These are phyloP conservation scores for Podabrus alpinus DNA, from an alignment of 2,888 invertebrate genomes.

Conservation along the genomic window DNA sequence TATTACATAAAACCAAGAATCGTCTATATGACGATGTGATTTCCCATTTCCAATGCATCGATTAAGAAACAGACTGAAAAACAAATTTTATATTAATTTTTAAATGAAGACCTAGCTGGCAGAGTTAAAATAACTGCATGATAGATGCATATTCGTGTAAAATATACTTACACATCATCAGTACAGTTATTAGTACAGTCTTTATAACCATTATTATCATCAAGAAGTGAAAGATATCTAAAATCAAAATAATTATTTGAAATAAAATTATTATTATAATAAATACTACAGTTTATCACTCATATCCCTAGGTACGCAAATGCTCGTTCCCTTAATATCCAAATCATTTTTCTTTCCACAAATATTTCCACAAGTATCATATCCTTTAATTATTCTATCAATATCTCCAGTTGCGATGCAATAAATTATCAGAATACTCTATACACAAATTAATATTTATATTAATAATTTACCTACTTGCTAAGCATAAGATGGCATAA, in stretches of 20 bases:
- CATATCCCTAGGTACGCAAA: slow-evolving; percentile 56
- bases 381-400: slow-evolving; percentile 63
- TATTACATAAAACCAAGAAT: neutral
- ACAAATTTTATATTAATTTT: too few relatives aligned
- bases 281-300: slow-evolving; percentile 49
- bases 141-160: too few relatives aligned
- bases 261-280: neutral
- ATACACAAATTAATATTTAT: neutral
- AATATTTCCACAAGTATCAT: slow-evolving; percentile 68
- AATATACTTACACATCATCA: neutral
- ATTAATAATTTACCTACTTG: too few relatives aligned
- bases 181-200: neutral
- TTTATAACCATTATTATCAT: neutral
- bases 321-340: slow-evolving; percentile 44
- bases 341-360: slow-evolving; percentile 61
- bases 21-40: neutral
- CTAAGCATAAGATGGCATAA: too few relatives aligned
- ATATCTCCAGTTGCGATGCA: slow-evolving; percentile 61
- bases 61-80: neutral
- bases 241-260: neutral
- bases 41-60: neutral
- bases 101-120: too few relatives aligned
- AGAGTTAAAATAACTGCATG: too few relatives aligned
- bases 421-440: slow-evolving; percentile 46
- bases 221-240: neutral